Percentiles rank a stretch among this genome's conserved stretches.
Conservation (phyloP, 1,140 invertebrate species). For the Metopolophium dirhodum region DNA sequence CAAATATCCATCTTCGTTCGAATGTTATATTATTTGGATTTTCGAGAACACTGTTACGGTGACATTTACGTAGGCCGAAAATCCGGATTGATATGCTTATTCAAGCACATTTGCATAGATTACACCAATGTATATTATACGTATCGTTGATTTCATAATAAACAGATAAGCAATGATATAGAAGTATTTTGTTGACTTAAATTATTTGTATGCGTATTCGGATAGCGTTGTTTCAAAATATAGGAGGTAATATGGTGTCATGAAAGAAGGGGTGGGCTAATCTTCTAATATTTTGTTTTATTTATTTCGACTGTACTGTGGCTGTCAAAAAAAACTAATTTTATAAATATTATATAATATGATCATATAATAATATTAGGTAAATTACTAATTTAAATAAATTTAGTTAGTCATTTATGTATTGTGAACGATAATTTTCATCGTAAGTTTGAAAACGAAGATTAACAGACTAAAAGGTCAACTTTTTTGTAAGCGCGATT, state of each 20-base stretch:
- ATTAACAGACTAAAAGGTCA: too few relatives aligned
- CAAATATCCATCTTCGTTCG: neutral
- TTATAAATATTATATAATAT: neutral
- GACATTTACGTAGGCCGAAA: neutral
- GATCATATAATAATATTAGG: neutral
- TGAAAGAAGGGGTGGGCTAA: neutral
- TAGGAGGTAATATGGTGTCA: neutral
- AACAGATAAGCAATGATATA: neutral
- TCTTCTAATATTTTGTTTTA: neutral
- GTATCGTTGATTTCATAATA: neutral
- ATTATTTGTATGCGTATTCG: neutral
- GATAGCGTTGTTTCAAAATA: neutral
- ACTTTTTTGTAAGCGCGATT: too few relatives aligned
- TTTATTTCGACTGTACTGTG: neutral
- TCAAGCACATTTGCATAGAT: neutral
- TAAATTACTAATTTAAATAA: too few relatives aligned
- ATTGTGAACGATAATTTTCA: too few relatives aligned
- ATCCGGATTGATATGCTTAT: neutral
- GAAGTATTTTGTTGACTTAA: neutral
- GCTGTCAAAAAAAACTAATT: neutral
- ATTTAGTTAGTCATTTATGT: too few relatives aligned
- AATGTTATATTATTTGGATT: neutral
- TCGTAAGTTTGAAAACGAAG: too few relatives aligned
- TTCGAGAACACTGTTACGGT: neutral
- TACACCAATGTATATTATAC: neutral